phyloP scores from a whole-genome alignment of 2,888 invertebrate species.

The Cephus pygmeus region DNA sequence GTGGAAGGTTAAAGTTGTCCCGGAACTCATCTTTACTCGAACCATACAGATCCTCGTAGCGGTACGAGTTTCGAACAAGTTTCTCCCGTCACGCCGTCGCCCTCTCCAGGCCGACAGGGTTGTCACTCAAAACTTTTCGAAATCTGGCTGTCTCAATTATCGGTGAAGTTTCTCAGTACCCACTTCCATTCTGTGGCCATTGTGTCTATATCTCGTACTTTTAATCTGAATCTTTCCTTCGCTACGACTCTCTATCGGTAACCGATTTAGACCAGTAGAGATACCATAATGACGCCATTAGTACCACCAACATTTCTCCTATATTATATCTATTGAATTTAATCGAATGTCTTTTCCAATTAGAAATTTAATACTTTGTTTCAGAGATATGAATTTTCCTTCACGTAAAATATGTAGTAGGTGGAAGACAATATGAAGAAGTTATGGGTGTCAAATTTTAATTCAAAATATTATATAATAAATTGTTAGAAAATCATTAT shows the following conservation, averaged over 20 bases:
- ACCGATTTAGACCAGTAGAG: neutral
- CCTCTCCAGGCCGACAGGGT: neutral
- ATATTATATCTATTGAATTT: neutral
- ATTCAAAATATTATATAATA: neutral
- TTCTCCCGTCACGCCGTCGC: neutral
- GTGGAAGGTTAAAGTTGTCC: neutral
- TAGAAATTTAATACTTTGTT: neutral
- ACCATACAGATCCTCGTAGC: neutral
- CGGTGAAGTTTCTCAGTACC: neutral
- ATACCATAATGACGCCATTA: neutral
- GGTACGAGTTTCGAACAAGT: constrained; percentile 1
- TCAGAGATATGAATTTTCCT: neutral
- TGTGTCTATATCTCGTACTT: neutral
- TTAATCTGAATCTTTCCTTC: neutral
- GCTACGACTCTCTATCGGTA: neutral
- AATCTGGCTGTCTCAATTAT: constrained; percentile 5
- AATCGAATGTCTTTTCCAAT: neutral
- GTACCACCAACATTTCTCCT: neutral
- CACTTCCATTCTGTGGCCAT: neutral
- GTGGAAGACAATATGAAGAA: neutral
- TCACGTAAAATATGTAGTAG: neutral
- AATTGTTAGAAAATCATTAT: too few relatives aligned
- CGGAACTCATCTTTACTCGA: neutral
- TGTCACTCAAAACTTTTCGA: constrained; percentile 8
- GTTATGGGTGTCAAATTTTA: neutral